Evolutionary conservation across 2,888 invertebrate genomes (phyloP).

Genomic region (Drosophila trichaetosa): DNA sequence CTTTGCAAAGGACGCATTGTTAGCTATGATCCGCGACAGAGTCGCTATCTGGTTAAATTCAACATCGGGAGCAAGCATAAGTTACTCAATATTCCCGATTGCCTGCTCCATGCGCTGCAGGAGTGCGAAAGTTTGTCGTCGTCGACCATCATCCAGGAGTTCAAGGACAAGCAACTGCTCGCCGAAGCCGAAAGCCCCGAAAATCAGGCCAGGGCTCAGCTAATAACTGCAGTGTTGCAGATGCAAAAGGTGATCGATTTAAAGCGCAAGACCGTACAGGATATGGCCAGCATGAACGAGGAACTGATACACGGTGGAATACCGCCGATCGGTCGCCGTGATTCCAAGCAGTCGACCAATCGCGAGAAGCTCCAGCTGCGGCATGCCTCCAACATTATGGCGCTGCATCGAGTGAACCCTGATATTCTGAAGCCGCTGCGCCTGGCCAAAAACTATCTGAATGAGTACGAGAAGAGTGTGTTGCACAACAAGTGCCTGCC

Average conservation of each 20-base stretch:
- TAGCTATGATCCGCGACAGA: slow-evolving; percentile 26
- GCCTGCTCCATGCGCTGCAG: slow-evolving; percentile 27
- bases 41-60: slow-evolving; percentile 50
- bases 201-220: slow-evolving; percentile 3
- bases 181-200: not conserved
- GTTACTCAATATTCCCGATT: slow-evolving; percentile 33
- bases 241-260: slow-evolving; percentile 32
- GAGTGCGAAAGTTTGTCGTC: slow-evolving; percentile 18
- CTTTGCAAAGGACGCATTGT: slow-evolving; percentile 44
- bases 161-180: not conserved
- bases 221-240: slow-evolving; percentile 43
- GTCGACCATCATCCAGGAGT: slow-evolving; percentile 25
- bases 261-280: slow-evolving; percentile 44
- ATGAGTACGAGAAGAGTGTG: slow-evolving; percentile 21
- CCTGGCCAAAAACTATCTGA: slow-evolving; percentile 33
- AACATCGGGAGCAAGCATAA: slow-evolving; percentile 8
- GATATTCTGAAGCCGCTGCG: slow-evolving; percentile 47
- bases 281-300: slow-evolving; percentile 45
- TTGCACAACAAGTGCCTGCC: slow-evolving; percentile 2
- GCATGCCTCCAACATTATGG: slow-evolving; percentile 39
- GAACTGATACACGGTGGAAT: slow-evolving; percentile 22
- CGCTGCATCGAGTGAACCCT: slow-evolving; percentile 46
- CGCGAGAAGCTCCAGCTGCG: slow-evolving; percentile 48
- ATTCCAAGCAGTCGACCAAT: slow-evolving; percentile 28
- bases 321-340: slow-evolving; percentile 32